A percentile compares a stretch with the other conserved stretches of the same genome.
Conservation (phyloP, 1,140 invertebrate species). For the Andricus grossulariae region DNA sequence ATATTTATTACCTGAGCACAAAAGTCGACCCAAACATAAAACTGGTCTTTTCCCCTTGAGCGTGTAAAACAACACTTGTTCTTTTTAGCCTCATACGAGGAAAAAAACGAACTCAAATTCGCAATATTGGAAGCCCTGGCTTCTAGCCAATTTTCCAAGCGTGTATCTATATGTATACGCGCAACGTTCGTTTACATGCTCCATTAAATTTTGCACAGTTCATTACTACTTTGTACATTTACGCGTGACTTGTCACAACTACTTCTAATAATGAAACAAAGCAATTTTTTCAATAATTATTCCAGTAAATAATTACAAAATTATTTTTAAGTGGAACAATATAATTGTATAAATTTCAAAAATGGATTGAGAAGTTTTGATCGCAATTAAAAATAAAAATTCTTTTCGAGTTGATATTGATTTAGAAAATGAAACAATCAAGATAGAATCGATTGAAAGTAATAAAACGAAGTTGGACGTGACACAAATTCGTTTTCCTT, state of each 20-base stretch:
- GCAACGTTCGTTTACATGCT: neutral
- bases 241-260: neutral
- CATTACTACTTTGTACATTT: neutral
- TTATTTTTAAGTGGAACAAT: too few species aligned
- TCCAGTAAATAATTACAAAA: too few species aligned
- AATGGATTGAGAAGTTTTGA: neutral
- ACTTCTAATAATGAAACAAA: neutral
- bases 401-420: neutral
- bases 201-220: neutral
- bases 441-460: constrained; percentile 1
- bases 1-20: too few species aligned
- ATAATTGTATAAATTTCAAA: neutral
- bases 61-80: neutral
- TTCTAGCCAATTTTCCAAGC: neutral
- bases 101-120: neutral
- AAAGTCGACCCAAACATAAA: too few species aligned
- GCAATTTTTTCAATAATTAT: too few species aligned
- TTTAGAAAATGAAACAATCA: neutral
- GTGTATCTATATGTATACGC: neutral
- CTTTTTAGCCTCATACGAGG: neutral
- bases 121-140: neutral
- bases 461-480: neutral
- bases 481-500: neutral
- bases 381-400: neutral
- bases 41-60: too few species aligned